A percentile compares a stretch with the other conserved stretches of the same genome.
Conservation (phyloP, 2,113 vertebrate species). For the Ranitomeya variabilis region DNA sequence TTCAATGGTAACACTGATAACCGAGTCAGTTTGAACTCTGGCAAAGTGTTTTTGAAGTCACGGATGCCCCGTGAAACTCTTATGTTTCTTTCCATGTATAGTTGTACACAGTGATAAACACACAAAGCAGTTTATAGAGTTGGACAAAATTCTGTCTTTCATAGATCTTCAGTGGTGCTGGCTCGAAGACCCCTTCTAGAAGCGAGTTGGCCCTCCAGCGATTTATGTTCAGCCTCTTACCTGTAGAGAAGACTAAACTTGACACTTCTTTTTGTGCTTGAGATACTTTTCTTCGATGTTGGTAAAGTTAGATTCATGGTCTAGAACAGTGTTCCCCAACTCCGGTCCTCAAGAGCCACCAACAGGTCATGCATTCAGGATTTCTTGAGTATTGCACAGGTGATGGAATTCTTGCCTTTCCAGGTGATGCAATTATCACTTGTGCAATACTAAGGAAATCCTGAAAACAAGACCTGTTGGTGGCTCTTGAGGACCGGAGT, state of each 20-base stretch:
- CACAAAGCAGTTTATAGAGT: not conserved
- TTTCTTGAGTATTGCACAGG: too few relatives aligned
- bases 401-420: too few relatives aligned
- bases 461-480: too few relatives aligned
- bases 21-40: constrained; percentile 35
- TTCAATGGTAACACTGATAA: constrained; percentile 9
- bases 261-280: not conserved
- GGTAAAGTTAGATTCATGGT: not conserved
- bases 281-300: not conserved
- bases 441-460: too few relatives aligned
- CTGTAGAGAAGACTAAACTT: not conserved
- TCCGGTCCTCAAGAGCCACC: too few relatives aligned
- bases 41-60: not conserved
- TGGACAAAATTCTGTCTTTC: not conserved
- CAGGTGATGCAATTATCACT: too few relatives aligned
- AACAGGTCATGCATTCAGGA: too few relatives aligned
- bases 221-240: not conserved
- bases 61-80: not conserved
- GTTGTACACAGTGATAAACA: not conserved
- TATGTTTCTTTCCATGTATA: not conserved
- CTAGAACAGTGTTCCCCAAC: too few relatives aligned
- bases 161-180: not conserved
- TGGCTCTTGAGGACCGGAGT: too few relatives aligned
- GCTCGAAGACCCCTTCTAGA: not conserved
- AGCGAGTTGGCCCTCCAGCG: not conserved